Evolutionary conservation across 37 sponge, comb jelly and placozoan species (phyloP), one percentile per base, ranked within the genome.

Genomic region (Agelas oroides): DNA sequence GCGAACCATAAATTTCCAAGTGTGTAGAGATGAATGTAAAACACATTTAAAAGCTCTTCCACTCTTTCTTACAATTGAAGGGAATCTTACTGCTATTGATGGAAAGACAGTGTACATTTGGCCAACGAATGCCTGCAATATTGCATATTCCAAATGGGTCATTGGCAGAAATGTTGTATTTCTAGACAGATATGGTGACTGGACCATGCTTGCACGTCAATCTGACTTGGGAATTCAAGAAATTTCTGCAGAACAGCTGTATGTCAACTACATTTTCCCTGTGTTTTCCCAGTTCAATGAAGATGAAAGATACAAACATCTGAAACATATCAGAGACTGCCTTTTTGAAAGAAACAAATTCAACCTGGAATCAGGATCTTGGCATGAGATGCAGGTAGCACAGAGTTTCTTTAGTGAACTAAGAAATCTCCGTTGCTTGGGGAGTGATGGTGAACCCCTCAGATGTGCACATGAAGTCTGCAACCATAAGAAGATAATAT

Each of bases 321-420:
- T 89, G 27, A 71, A 71, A 37, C 65, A 83, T 59, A 89, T 89
- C 36, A 76, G 73, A 70, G 76, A 89, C 72, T 0, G 38, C 24
- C 31, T 88, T 0, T 82, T 73, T 17, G 0, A 37, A 6, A n/a
- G n/a, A 35, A 0, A 53, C n/a, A n/a, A n/a, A n/a, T 20, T 21
- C 65, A 77, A 37, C 1, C 6, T 38, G 6, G n/a, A n/a, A n/a
- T n/a, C 40, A 37, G 46, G 28, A 1, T 25, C 55, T 21, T 40
- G 2, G 5, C 60, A 35, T 28, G 14, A 23, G 36, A 70, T 13
- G 14, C 16, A 15, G 15, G 35, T 20, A 46, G 73, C 73, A 46
- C 34, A 53, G 17, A 72, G 0, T 2, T 86, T 86, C 37, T 28
- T 78, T 46, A 28, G n/a, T 72, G 32, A 0, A 1, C 34, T 86